Conservation (phyloP, 2,888 invertebrate genomes). For the Arrhopalites spinosus region DNA sequence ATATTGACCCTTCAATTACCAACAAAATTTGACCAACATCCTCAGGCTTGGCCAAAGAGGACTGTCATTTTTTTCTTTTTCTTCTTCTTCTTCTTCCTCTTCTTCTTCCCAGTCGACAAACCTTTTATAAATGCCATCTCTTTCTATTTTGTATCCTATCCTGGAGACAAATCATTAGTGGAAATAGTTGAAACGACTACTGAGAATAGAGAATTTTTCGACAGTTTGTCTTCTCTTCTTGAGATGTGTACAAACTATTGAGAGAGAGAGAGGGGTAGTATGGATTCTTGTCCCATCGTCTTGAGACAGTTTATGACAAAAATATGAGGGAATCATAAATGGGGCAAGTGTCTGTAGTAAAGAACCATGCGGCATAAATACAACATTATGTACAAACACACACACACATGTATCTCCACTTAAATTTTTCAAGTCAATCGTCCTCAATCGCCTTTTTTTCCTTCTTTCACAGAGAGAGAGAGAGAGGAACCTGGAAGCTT, state of each 20-base stretch:
- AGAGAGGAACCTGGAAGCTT: background rate
- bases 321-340: too few species aligned
- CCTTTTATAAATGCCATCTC: background rate
- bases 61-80: background rate
- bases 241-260: background rate
- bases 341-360: too few species aligned
- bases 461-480: background rate
- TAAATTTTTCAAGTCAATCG: background rate
- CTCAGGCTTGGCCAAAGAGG: background rate
- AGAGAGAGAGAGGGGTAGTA: background rate
- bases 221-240: too few species aligned
- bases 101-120: background rate
- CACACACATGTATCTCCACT: too few species aligned
- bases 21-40: slow-evolving; percentile 7
- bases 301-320: too few species aligned
- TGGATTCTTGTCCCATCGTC: background rate
- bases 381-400: too few species aligned
- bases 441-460: background rate
- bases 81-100: slow-evolving; percentile 24
- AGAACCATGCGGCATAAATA: too few species aligned
- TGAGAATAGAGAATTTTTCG: too few species aligned
- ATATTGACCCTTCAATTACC: background rate
- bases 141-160: slow-evolving; percentile 6
- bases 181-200: background rate
- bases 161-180: background rate